Conservation (phyloP, 1,140 invertebrate genomes). For the Papilio glaucus region DNA sequence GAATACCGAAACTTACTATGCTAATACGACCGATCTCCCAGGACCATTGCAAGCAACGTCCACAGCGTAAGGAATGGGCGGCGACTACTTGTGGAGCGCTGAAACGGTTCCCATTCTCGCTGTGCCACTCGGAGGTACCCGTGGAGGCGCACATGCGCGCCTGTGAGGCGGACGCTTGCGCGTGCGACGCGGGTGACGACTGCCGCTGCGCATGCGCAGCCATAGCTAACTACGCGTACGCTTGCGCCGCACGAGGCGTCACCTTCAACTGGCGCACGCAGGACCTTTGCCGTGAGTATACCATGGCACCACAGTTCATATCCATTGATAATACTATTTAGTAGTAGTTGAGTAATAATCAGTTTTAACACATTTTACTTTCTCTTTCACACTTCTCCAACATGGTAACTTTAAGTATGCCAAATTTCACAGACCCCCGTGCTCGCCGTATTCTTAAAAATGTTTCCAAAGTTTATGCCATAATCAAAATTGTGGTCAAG, state of each 20-base stretch:
- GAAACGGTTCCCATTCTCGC: conserved; percentile 88
- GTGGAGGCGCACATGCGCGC: conserved; percentile 87
- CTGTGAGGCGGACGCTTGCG: conserved; percentile 93
- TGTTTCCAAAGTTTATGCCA: too few relatives aligned
- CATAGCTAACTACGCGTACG: conserved; percentile 92
- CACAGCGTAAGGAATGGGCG: conserved; percentile 91
- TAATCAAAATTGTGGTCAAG: too few relatives aligned
- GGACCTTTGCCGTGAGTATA: conserved; percentile 90
- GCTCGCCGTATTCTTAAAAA: too few relatives aligned
- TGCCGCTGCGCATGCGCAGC: conserved; percentile 96
- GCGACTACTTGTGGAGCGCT: conserved; percentile 89
- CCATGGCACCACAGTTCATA: background rate
- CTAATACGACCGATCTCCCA: conserved; percentile 40
- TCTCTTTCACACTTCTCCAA: too few relatives aligned
- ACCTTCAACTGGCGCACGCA: conserved; percentile 92
- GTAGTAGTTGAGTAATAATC: too few relatives aligned
- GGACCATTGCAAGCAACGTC: conserved; percentile 90
- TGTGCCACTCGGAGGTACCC: conserved; percentile 92
- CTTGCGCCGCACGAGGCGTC: conserved; percentile 89
- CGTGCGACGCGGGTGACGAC: conserved; percentile 94
- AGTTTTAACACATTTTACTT: too few relatives aligned
- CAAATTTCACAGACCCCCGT: too few relatives aligned
- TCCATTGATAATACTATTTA: too few relatives aligned
- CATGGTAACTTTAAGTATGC: too few relatives aligned
- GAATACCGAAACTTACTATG: background rate